Percentiles rank a stretch among this genome's conserved stretches.
phyloP scores from a whole-genome alignment of 2,797 vertebrate species.

The Myotis vivesi region DNA sequence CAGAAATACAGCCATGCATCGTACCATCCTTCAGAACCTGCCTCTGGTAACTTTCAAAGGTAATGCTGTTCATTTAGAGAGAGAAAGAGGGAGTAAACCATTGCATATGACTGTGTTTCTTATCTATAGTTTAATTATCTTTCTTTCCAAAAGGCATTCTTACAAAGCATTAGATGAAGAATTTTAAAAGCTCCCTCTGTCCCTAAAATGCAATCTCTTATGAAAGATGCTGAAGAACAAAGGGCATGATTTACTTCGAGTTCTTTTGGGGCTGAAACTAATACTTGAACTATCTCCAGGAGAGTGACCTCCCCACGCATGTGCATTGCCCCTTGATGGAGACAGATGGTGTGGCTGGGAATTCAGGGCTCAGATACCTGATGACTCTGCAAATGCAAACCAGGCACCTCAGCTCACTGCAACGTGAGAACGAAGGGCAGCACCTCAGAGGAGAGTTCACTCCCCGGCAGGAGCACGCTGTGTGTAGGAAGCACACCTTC shows the following conservation, averaged over 20 bases:
- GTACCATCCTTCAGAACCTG: background rate
- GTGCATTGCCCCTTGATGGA: constrained; percentile 79
- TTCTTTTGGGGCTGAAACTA: constrained; percentile 73
- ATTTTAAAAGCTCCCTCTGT: background rate
- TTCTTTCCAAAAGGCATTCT: constrained; percentile 10
- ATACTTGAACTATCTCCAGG: constrained; percentile 79
- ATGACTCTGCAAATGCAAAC: constrained; percentile 72
- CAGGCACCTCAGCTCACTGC: constrained; percentile 61
- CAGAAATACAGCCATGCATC: background rate
- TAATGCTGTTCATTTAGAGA: background rate
- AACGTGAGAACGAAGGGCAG: constrained; percentile 77
- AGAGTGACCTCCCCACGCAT: constrained; percentile 75
- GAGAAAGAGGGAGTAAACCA: background rate
- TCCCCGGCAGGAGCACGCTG: constrained; percentile 39
- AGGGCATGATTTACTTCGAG: constrained; percentile 73
- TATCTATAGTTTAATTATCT: background rate
- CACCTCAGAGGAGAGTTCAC: constrained; percentile 69
- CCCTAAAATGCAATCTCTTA: constrained; percentile 21
- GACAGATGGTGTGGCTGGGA: constrained; percentile 75
- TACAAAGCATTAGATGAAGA: background rate
- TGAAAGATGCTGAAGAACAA: constrained; percentile 31
- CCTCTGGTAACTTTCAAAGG: background rate
- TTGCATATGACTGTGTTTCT: background rate
- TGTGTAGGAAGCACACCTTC: constrained; percentile 60
- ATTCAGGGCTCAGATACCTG: constrained; percentile 72